phyloP scores from a whole-genome alignment of 2,113 vertebrate genomes.

The Glareola pratincola region DNA sequence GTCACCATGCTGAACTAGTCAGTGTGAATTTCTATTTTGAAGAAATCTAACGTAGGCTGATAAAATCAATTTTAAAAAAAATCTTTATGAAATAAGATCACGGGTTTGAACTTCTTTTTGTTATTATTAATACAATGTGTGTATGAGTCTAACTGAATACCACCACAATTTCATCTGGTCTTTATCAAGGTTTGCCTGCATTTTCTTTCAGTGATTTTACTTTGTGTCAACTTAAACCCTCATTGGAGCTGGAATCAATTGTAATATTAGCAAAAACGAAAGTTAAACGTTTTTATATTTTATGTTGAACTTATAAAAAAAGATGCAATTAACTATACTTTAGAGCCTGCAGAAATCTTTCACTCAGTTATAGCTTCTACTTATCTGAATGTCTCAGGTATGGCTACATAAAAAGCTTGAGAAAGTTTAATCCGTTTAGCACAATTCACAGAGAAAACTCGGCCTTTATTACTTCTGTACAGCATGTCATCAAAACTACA shows the following conservation, averaged over 20 bases:
- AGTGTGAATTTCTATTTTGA: conserved; percentile 33
- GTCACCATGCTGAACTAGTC: conserved; percentile 19
- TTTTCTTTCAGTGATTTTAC: conserved; percentile 64
- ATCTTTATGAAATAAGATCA: conserved; percentile 62
- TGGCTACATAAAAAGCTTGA: not conserved
- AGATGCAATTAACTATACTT: conserved; percentile 20
- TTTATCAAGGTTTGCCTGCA: conserved; percentile 62
- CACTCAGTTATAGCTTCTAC: conserved; percentile 6
- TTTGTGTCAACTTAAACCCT: conserved; percentile 58
- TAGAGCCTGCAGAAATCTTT: conserved; percentile 17
- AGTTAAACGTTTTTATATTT: conserved; percentile 40
- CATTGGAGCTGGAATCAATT: conserved; percentile 60
- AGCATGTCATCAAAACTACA: not conserved
- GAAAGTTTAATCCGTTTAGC: not conserved
- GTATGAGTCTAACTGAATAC: conserved; percentile 49
- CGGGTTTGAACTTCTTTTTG: conserved; percentile 60
- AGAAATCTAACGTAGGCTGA: conserved; percentile 41
- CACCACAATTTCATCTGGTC: conserved; percentile 47
- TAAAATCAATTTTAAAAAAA: conserved; percentile 12
- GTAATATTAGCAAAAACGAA: conserved; percentile 39
- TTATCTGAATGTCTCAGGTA: not conserved
- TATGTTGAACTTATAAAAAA: conserved; percentile 26
- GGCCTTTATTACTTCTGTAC: not conserved
- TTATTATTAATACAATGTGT: conserved; percentile 66
- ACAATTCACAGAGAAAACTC: not conserved